phyloP scores from a whole-genome alignment of 2,888 invertebrate species.

The Parelbella ahira region DNA sequence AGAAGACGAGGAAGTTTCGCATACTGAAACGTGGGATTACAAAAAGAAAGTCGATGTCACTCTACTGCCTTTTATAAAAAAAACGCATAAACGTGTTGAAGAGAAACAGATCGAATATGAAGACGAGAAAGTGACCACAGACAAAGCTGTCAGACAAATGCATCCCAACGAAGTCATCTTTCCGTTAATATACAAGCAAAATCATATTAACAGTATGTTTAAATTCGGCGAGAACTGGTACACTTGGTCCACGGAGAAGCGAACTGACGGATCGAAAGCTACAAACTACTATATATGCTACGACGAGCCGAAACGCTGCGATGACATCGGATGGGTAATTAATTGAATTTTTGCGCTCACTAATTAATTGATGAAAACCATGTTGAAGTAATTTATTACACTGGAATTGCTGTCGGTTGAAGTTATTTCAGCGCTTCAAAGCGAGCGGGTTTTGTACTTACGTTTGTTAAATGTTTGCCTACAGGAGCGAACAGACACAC shows the following conservation, averaged over 20 bases:
- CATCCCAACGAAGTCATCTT: slow-evolving; percentile 71
- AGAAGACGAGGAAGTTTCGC: slow-evolving; percentile 50
- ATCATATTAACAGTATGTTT: slow-evolving; percentile 70
- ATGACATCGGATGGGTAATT: slow-evolving; percentile 71
- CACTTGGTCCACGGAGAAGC: slow-evolving; percentile 67
- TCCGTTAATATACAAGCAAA: slow-evolving; percentile 64
- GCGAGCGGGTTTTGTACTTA: too few relatives aligned
- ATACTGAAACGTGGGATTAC: slow-evolving; percentile 44
- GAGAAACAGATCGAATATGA: slow-evolving; percentile 48
- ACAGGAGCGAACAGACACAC: slow-evolving; percentile 60
- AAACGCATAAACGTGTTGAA: slow-evolving; percentile 36
- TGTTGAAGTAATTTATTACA: too few relatives aligned
- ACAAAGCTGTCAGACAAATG: slow-evolving; percentile 44
- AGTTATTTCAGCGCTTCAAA: too few relatives aligned
- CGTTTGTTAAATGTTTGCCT: too few relatives aligned
- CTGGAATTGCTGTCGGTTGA: too few relatives aligned
- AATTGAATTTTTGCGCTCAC: too few relatives aligned
- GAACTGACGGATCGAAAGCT: slow-evolving; percentile 60
- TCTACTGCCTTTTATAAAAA: slow-evolving; percentile 53
- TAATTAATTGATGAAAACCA: too few relatives aligned
- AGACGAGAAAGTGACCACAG: slow-evolving; percentile 49
- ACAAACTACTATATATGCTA: slow-evolving; percentile 66
- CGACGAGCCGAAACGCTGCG: slow-evolving; percentile 70
- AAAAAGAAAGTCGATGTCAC: slow-evolving; percentile 43
- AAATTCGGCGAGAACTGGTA: slow-evolving; percentile 74